Evolutionary conservation across 2,797 vertebrate species (phyloP), one percentile per base, ranked within the genome.

Genomic region (Schizopygopsis malacanthus): DNA sequence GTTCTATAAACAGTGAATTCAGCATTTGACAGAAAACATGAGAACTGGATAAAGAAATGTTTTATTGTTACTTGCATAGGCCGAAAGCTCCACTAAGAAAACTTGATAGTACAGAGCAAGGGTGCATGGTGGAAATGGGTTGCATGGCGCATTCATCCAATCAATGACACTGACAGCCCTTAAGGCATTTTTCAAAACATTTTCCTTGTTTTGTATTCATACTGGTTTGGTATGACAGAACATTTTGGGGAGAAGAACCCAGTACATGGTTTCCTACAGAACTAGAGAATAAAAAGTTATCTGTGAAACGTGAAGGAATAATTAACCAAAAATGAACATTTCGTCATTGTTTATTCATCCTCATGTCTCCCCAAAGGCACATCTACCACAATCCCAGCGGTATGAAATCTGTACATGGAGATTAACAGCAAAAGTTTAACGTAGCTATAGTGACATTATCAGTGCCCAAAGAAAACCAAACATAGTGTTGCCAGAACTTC

Each of bases 381-480:
- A n/a, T 81, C 33, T n/a, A 65, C 39, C 25, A 18, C 39, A 33
- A 54, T 82, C 37, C 47, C 37, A 82, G 47, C 0, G 33, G 41
- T 47, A 76, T 76, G 20, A 39, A 65, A 50, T 65, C 41, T 65
- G 25, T n/a, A 61, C 70, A 59, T 73, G 69, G 81, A 72, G 18
- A 82, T 71, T 71, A 45, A 59, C 50, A 59, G 20, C 33, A 82
- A 22, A 65, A 28, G 18, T 22, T 37, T 4, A 18, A 67, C 28
- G 1, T 61, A 25, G 72, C 76, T 61, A 39, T 47, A 79, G 54
- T 59, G 52, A 61, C 67, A 79, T 41, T 76, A 80, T 33, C 84
- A 76, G 41, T 82, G 84, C 87, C 80, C 73, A 87, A 88, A n/a
- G 86, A 84, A 84, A 87, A 87, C 76, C 76, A 80, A 86, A 81